These are phyloP conservation scores for Euspilapteryx auroguttella DNA, from an alignment of 2,888 invertebrate genomes.

Conservation along the genomic window DNA sequence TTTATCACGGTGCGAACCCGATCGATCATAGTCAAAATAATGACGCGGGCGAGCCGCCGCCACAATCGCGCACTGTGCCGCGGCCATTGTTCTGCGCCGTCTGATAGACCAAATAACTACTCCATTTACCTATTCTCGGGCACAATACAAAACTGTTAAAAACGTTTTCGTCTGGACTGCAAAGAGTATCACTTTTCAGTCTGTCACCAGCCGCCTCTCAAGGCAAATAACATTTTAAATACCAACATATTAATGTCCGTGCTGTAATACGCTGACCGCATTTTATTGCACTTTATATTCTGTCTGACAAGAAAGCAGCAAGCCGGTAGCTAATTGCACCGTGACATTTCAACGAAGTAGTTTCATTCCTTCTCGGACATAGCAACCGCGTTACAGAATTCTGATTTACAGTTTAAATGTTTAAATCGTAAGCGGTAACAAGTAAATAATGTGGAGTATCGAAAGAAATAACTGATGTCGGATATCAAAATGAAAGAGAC, in stretches of 20 bases:
- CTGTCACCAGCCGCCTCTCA: neutral
- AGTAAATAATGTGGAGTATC: constrained; percentile 12
- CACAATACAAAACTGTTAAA: constrained; percentile 5
- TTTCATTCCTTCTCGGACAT: too few species aligned
- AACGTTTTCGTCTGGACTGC: neutral
- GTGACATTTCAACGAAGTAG: neutral
- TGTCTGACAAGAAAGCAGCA: neutral
- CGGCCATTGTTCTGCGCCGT: constrained; percentile 51
- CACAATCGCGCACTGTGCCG: constrained; percentile 1
- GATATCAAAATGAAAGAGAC: constrained; percentile 21
- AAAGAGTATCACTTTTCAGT: neutral
- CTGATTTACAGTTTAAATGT: neutral
- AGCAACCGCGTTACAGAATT: too few species aligned
- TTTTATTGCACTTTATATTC: too few species aligned
- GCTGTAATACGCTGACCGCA: too few species aligned
- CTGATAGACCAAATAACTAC: constrained; percentile 52
- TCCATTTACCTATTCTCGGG: constrained; percentile 36
- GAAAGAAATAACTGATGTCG: constrained; percentile 16
- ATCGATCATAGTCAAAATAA: constrained; percentile 54
- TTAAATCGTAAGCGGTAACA: constrained; percentile 8
- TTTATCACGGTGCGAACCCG: constrained; percentile 46
- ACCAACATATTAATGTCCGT: neutral
- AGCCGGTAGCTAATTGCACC: neutral
- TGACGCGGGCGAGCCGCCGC: constrained; percentile 15
- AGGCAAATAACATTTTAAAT: neutral